These are phyloP conservation scores for Cheilosia scutellata DNA, from an alignment of 2,888 invertebrate species.

Conservation along the genomic window DNA sequence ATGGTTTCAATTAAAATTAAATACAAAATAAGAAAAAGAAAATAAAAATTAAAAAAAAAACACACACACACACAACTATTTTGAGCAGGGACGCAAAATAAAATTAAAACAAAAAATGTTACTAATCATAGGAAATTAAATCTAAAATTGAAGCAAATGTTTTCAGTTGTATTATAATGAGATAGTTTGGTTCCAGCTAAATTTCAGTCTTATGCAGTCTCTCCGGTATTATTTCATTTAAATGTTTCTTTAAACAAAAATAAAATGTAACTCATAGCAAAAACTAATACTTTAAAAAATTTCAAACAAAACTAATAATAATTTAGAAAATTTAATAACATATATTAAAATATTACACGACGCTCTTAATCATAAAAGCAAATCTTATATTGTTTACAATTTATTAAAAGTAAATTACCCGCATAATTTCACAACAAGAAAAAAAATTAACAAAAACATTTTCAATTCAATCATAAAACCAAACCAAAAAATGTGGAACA, in stretches of 20 bases:
- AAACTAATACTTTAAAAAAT: conserved; percentile 26
- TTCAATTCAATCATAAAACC: conserved; percentile 58
- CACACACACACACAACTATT: conserved; percentile 64
- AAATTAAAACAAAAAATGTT: conserved; percentile 56
- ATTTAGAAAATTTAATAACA: conserved; percentile 53
- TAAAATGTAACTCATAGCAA: conserved; percentile 19
- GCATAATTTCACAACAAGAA: conserved; percentile 33
- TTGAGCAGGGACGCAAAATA: conserved; percentile 77
- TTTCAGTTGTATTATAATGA: not conserved
- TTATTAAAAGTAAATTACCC: conserved; percentile 44
- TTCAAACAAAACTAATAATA: conserved; percentile 34
- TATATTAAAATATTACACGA: conserved; percentile 39
- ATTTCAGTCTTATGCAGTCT: conserved; percentile 65
- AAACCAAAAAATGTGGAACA: conserved; percentile 69
- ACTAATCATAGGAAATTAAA: conserved; percentile 57
- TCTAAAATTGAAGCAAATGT: conserved; percentile 25
- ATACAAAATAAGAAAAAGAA: conserved; percentile 63
- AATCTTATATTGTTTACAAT: conserved; percentile 37
- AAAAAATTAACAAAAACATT: conserved; percentile 35
- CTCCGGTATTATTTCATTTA: conserved; percentile 27
- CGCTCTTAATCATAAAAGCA: conserved; percentile 44
- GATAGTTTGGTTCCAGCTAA: not conserved
- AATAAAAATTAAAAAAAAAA: conserved; percentile 45
- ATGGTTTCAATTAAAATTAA: conserved; percentile 73
- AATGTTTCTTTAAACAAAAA: conserved; percentile 1